These are phyloP conservation scores for Xiphias gladius DNA, from an alignment of 2,113 vertebrate species.

Conservation along the genomic window DNA sequence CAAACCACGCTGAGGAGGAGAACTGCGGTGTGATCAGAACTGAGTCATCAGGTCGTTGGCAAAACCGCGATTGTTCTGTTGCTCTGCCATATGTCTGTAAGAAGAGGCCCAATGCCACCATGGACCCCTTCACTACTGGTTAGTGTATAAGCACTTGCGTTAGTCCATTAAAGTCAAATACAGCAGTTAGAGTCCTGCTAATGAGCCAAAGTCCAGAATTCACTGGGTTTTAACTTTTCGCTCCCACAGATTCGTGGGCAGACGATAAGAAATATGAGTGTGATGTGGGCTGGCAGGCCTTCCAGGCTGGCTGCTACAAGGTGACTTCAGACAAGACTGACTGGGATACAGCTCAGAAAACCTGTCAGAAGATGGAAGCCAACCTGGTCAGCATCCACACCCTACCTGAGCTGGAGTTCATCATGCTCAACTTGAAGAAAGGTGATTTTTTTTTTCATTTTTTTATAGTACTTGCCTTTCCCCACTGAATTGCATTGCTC, in stretches of 20 bases:
- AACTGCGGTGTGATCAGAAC: slow-evolving; percentile 96
- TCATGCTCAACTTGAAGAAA: slow-evolving; percentile 90
- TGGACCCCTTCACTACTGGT: slow-evolving; percentile 87
- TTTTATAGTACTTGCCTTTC: background rate
- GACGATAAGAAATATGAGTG: slow-evolving; percentile 90
- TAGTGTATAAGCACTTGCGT: background rate
- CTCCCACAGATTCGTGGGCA: slow-evolving; percentile 82
- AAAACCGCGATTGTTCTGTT: slow-evolving; percentile 93
- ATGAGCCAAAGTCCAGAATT: background rate
- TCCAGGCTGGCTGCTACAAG: slow-evolving; percentile 95
- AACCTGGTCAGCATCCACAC: slow-evolving; percentile 96
- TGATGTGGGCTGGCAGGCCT: slow-evolving; percentile 93
- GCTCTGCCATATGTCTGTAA: slow-evolving; percentile 95
- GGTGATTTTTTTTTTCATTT: slow-evolving; percentile 31
- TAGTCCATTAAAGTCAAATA: background rate
- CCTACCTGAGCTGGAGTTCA: slow-evolving; percentile 93
- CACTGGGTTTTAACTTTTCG: background rate
- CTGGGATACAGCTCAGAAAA: slow-evolving; percentile 91
- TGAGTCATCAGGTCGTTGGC: slow-evolving; percentile 93
- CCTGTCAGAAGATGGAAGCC: slow-evolving; percentile 90
- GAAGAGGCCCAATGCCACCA: slow-evolving; percentile 92
- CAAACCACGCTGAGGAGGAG: slow-evolving; percentile 91
- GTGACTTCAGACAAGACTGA: slow-evolving; percentile 89
- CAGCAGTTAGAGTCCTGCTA: background rate
- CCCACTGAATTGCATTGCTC: background rate